Evolutionary conservation across 1,140 invertebrate species (phyloP).

Genomic region (Bombus vancouverensis): DNA sequence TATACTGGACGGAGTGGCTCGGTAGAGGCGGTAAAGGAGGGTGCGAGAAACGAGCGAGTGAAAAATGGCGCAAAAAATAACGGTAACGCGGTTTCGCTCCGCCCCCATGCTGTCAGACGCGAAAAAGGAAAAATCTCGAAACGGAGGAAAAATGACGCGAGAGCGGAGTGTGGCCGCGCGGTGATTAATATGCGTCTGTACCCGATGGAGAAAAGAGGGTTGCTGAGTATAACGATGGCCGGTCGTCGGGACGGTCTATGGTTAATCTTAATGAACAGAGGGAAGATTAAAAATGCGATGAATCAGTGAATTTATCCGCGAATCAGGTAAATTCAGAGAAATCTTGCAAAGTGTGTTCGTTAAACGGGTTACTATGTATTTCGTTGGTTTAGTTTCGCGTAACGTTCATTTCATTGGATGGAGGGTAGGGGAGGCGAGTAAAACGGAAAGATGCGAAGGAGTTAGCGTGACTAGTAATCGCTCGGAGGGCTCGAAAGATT

Average conservation of each 20-base stretch:
- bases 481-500: constrained; percentile 23
- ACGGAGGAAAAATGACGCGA: constrained; percentile 28
- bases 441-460: constrained; percentile 14
- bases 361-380: neutral
- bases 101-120: neutral
- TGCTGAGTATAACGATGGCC: constrained; percentile 21
- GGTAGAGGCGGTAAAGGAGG: neutral
- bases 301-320: neutral
- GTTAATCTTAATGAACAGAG: constrained; percentile 42
- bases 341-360: neutral
- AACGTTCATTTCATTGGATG: neutral
- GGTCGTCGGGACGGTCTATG: constrained; percentile 10
- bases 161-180: constrained; percentile 9
- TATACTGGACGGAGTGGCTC: neutral
- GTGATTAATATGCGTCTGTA: constrained; percentile 39
- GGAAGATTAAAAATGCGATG: constrained; percentile 24
- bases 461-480: constrained; percentile 37
- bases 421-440: neutral
- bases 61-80: constrained; percentile 32
- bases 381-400: constrained; percentile 17
- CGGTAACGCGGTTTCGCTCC: neutral
- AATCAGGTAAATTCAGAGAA: neutral
- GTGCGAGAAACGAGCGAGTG: neutral
- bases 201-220: neutral
- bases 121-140: constrained; percentile 4